Conservation (phyloP, 2,797 vertebrate genomes). For the Characodon lateralis region DNA sequence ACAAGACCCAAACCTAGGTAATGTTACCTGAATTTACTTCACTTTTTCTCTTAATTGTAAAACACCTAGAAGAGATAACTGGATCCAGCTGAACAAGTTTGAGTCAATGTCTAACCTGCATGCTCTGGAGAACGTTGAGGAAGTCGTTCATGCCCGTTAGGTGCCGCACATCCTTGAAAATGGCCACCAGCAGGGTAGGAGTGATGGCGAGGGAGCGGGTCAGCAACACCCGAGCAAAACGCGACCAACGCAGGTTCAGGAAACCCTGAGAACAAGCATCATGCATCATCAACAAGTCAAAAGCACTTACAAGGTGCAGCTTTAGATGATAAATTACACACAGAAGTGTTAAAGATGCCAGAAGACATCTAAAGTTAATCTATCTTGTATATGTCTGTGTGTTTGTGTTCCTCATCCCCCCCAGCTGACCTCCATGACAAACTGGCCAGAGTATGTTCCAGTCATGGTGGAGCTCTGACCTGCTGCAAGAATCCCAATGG, state of each 20-base stretch:
- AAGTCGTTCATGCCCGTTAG: constrained; percentile 98
- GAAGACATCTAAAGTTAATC: no score
- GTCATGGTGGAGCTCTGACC: constrained; percentile 99
- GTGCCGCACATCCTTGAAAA: constrained; percentile 92
- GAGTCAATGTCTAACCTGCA: constrained; percentile 84
- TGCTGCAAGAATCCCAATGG: constrained; percentile 94
- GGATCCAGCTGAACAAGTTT: neutral
- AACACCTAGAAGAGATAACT: neutral
- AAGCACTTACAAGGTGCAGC: neutral
- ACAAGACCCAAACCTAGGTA: neutral
- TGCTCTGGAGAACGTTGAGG: constrained; percentile 95
- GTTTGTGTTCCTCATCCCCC: neutral
- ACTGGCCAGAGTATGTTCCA: constrained; percentile 96
- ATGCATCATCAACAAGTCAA: neutral
- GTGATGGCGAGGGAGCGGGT: constrained; percentile 94
- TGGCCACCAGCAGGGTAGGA: constrained; percentile 89
- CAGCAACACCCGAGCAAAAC: constrained; percentile 91
- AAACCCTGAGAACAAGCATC: constrained; percentile 83
- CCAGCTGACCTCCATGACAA: constrained; percentile 93
- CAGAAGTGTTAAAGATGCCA: no score
- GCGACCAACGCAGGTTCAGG: constrained; percentile 91
- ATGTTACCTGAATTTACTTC: neutral
- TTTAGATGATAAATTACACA: neutral
- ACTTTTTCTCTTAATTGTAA: neutral
- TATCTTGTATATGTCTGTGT: no score